These are phyloP conservation scores for Poeciliopsis gracilis DNA, from an alignment of 2,797 vertebrate genomes.

Conservation along the genomic window DNA sequence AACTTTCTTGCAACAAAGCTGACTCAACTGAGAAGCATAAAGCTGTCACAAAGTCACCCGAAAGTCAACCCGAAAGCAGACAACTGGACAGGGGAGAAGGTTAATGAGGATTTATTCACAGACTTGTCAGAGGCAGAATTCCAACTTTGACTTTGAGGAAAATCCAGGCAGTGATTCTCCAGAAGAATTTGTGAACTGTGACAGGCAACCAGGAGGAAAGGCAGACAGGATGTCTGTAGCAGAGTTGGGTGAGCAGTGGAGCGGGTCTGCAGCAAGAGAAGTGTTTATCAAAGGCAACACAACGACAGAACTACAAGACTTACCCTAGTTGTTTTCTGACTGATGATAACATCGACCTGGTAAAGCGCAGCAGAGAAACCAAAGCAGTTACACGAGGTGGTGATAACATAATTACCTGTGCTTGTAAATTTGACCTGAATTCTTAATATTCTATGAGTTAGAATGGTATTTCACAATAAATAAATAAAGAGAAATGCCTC, in stretches of 20 bases:
- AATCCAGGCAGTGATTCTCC: constrained; percentile 3
- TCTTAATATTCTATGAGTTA: neutral
- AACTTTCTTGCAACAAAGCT: constrained; percentile 1
- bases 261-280: neutral
- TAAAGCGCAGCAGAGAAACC: neutral
- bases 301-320: neutral
- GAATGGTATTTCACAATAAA: neutral
- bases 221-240: neutral
- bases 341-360: neutral
- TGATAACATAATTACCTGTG: neutral
- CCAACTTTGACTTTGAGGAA: constrained; percentile 11
- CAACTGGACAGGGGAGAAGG: constrained; percentile 14
- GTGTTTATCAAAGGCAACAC: constrained; percentile 2
- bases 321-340: constrained; percentile 2
- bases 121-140: constrained; percentile 6
- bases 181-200: neutral
- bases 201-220: constrained; percentile 1
- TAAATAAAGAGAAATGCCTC: neutral
- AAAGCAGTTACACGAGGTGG: neutral
- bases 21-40: neutral
- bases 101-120: constrained; percentile 13
- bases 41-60: constrained; percentile 9
- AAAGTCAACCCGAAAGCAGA: constrained; percentile 7
- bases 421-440: too few species aligned
- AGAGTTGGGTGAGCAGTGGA: neutral